Base-by-base conservation (phyloP, 2,113 vertebrate species). In the Cairina moschata region DNA sequence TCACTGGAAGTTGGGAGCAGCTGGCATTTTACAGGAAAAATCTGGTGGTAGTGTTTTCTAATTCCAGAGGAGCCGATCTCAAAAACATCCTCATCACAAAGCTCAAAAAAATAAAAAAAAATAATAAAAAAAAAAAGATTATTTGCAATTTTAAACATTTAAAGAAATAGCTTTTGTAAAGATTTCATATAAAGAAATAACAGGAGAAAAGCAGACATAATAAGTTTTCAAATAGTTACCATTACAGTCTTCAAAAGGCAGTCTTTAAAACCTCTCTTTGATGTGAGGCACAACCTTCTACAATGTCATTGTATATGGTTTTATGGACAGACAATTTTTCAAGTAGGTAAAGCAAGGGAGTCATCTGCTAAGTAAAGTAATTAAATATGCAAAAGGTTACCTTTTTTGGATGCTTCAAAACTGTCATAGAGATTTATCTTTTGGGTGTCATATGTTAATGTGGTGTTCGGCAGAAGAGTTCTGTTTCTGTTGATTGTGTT, bases 401-500 rank as follows among this genome's bases (percentile, higher is more conserved):
- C 99, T 99, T 99, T 99, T 95, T 99, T 99, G 86, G 99, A 99
- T 97, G 99, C 99, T 97, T 99, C 99, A 84, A 99, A 99, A 93
- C 99, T 99, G 98, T 99, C 99, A 72, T 99, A 99, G 95, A 99
- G 99, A 95, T 99, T 99, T 98, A 99, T 99, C 98, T 99, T 99
- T 97, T 99, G 99, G 84, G 99, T 99, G 83, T 99, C 99, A 1
- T 99, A 99, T 31, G 99, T 99, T 88, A 99, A 97, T 6, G 99
- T 99, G 66, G 99, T 99, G 97, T 99, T 99, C 97, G 99, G 99
- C 98, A 99, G 97, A 97, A 99, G 98, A 69, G 99, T 99, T 98
- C 99, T 98, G 97, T 99, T 99, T 97, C 99, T 99, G 98, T 99
- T 99, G 98, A 99, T 99, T 97, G 99, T 99, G 95, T 99, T 99